Base-by-base conservation (phyloP, 2,888 invertebrate species). In the Rhingia rostrata region DNA sequence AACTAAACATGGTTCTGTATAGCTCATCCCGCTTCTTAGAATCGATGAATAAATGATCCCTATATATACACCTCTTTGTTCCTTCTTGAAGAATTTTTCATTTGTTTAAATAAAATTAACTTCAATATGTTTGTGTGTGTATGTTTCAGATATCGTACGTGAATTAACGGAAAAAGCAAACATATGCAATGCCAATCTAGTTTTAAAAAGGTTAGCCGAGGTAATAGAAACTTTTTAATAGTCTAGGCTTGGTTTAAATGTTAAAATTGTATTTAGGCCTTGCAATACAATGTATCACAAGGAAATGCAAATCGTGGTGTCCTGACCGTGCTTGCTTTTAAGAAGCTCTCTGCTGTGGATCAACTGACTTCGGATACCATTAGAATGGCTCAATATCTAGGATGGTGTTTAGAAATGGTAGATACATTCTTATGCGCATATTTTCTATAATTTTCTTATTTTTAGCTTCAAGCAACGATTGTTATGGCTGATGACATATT, bases 371-470 rank as follows among this genome's bases (percentile, higher is more conserved):
- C 95, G 0, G 96, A 97, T 87, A 96, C 96, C 88, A 91, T 97
- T 43, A 94, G 94, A 87, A 91, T 95, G 79, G 96, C 97, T 0
- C 95, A 96, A 87, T 95, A 97, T 87, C 93, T 98, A 90, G 98
- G 98, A 84, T 98, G 98, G 98, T 97, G 98, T 90, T 94, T 96
- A 4, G 99, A 99, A 94, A 94, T 98, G 95, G 98, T 98, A 91
- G 93, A 94, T 3, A 22, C 9, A 30, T 12, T 6, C 30, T 9
- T 9, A 22, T 30, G 30, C 22, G 22, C 22, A 45, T n/a, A 45
- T 7, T 4, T 9, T 2, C 2, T 39, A 39, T 12, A 69, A 7
- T 45, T 12, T 32, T n/a, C 35, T 53, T 64, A 47, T 45, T n/a
- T n/a, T n/a, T 92, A 98, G 98, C 92, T 97, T 69, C 98, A 99